phyloP scores from a whole-genome alignment of 2,888 invertebrate genomes.

The Melanostoma scalare region DNA sequence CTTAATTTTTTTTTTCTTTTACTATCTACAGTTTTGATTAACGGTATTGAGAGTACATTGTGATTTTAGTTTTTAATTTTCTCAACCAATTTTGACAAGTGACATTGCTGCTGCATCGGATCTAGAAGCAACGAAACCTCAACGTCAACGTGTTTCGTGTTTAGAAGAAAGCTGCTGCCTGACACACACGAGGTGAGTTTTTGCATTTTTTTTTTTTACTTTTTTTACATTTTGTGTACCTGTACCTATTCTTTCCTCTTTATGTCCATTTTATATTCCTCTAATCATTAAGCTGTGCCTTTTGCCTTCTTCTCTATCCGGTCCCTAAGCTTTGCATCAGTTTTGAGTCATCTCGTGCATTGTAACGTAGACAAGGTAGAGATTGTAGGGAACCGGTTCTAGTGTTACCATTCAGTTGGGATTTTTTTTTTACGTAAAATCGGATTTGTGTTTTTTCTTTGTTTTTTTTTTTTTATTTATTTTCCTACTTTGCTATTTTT shows the following conservation, averaged over 20 bases:
- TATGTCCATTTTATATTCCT: neutral
- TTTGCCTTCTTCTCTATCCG: neutral
- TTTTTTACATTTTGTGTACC: neutral
- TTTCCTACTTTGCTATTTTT: constrained; percentile 12
- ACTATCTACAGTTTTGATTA: constrained; percentile 28
- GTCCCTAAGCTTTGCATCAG: constrained; percentile 58
- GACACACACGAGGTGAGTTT: constrained; percentile 56
- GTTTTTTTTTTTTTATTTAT: neutral
- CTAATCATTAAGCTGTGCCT: constrained; percentile 33
- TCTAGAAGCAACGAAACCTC: neutral
- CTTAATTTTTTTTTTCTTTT: constrained; percentile 16
- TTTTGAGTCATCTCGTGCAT: constrained; percentile 65
- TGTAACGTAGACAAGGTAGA: constrained; percentile 50
- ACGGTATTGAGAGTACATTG: constrained; percentile 51
- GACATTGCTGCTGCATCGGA: constrained; percentile 23
- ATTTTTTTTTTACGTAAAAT: constrained; percentile 1
- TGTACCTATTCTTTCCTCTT: neutral
- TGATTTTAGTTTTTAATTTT: constrained; percentile 39
- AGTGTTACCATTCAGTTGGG: constrained; percentile 53
- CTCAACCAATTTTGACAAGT: constrained; percentile 35
- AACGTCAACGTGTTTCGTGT: constrained; percentile 21
- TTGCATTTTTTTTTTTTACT: constrained; percentile 9
- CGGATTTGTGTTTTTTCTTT: neutral
- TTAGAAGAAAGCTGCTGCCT: constrained; percentile 8
- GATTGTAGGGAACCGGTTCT: constrained; percentile 59